phyloP scores from a whole-genome alignment of 2,797 vertebrate species.

The Bovichtus variegatus region DNA sequence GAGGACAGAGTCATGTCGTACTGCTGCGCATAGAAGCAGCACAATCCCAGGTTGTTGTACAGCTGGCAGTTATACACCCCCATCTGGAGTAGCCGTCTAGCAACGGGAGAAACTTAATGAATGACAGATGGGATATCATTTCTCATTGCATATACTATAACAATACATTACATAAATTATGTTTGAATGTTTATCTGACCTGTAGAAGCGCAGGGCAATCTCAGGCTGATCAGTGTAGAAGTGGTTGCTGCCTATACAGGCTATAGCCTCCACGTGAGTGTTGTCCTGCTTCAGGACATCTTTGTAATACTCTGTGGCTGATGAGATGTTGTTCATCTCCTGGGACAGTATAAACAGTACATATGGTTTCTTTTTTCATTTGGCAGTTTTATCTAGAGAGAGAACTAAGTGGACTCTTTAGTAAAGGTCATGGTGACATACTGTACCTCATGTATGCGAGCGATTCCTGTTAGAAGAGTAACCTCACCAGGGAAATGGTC shows the following conservation, averaged over 20 bases:
- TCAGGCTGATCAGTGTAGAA: constrained; percentile 98
- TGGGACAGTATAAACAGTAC: constrained; percentile 63
- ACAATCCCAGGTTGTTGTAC: constrained; percentile 98
- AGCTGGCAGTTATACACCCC: constrained; percentile 98
- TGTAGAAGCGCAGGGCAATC: constrained; percentile 96
- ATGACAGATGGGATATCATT: constrained; percentile 15
- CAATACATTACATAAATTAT: not conserved
- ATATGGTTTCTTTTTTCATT: not conserved
- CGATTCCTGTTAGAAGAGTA: constrained; percentile 93
- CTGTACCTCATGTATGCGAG: constrained; percentile 94
- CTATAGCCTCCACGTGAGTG: constrained; percentile 96
- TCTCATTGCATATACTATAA: constrained; percentile 11
- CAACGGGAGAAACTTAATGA: constrained; percentile 24
- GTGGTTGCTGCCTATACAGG: constrained; percentile 97
- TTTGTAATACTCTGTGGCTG: constrained; percentile 95
- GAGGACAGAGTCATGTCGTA: constrained; percentile 98
- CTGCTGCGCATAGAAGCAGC: constrained; percentile 98
- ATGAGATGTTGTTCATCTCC: constrained; percentile 95
- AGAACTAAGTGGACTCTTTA: not conserved
- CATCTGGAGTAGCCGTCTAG: constrained; percentile 96
- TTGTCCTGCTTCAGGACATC: constrained; percentile 97
- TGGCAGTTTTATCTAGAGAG: not conserved
- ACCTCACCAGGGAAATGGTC: constrained; percentile 97
- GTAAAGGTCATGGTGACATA: constrained; percentile 23
- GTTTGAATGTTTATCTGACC: constrained; percentile 77